Evolutionary conservation across 2,888 invertebrate species (phyloP).

Genomic region (Unio delphinus): DNA sequence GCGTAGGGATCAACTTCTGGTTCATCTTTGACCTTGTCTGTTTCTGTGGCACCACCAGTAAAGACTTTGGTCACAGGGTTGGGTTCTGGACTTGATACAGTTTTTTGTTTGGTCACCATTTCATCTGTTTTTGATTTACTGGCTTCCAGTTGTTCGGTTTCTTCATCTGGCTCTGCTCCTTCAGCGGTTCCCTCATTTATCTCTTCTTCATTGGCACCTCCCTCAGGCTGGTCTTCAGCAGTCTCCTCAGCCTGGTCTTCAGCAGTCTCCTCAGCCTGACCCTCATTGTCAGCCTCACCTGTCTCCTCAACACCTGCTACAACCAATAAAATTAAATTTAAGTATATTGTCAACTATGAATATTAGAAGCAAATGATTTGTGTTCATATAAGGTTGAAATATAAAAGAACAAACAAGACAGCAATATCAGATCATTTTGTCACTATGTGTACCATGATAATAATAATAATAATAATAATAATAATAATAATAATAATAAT

Average conservation of each 20-base stretch:
- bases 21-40: slow-evolving; percentile 24
- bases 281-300: slow-evolving; percentile 2
- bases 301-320: slow-evolving; percentile 7
- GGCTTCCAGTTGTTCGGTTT: slow-evolving; percentile 12
- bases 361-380: too few relatives aligned
- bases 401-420: too few relatives aligned
- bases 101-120: background rate
- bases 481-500: too few relatives aligned
- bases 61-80: slow-evolving; percentile 20
- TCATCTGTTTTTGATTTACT: slow-evolving; percentile 3
- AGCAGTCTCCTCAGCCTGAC: slow-evolving; percentile 10
- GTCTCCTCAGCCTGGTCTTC: slow-evolving; percentile 7
- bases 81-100: slow-evolving; percentile 22
- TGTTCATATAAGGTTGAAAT: too few relatives aligned
- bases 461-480: too few relatives aligned
- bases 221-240: slow-evolving; percentile 10
- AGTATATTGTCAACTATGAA: too few relatives aligned
- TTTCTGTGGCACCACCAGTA: slow-evolving; percentile 21
- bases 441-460: too few relatives aligned
- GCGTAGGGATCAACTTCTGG: slow-evolving; percentile 39
- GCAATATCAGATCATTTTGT: too few relatives aligned
- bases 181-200: slow-evolving; percentile 11
- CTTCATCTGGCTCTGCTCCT: slow-evolving; percentile 18
- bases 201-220: slow-evolving; percentile 17
- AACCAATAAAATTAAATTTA: background rate